Evolutionary conservation across 1,140 invertebrate species (phyloP).

Genomic region (Solen grandis): DNA sequence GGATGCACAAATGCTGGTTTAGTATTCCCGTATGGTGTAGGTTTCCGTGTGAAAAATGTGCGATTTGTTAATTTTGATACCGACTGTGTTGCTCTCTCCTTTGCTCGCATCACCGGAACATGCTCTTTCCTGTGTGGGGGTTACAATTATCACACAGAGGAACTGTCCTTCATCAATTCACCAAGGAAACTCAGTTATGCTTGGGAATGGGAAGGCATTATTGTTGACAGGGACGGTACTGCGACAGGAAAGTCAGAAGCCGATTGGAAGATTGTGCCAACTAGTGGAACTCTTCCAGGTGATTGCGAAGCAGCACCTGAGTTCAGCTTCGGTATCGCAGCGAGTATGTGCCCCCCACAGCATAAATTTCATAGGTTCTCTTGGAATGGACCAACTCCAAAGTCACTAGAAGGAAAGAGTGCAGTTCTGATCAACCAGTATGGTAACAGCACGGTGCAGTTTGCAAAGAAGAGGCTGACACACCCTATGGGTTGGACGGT

Average conservation of each 20-base stretch:
- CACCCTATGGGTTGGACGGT: constrained; percentile 70
- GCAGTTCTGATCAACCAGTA: constrained; percentile 62
- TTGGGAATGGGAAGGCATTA: constrained; percentile 67
- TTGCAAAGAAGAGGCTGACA: constrained; percentile 63
- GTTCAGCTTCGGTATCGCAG: constrained; percentile 54
- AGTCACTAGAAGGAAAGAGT: constrained; percentile 64
- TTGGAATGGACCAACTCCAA: constrained; percentile 68
- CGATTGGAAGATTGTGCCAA: constrained; percentile 56
- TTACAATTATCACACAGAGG: constrained; percentile 54
- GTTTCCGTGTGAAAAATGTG: constrained; percentile 59
- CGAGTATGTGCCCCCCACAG: constrained; percentile 61
- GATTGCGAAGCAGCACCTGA: neutral
- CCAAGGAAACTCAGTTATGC: constrained; percentile 57
- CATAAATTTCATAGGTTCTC: constrained; percentile 72
- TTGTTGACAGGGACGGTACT: constrained; percentile 66
- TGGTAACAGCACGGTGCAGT: constrained; percentile 58
- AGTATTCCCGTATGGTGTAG: constrained; percentile 64
- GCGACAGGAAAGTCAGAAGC: constrained; percentile 56
- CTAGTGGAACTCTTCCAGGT: constrained; percentile 55
- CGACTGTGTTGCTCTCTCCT: constrained; percentile 50
- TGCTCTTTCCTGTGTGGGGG: constrained; percentile 63
- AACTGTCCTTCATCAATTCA: constrained; percentile 60
- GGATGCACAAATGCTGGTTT: constrained; percentile 60
- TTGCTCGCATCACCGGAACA: constrained; percentile 58
- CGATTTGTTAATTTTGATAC: constrained; percentile 68